Base-by-base conservation (phyloP, 2,797 vertebrate species). In the Novumbra hubbsi region DNA sequence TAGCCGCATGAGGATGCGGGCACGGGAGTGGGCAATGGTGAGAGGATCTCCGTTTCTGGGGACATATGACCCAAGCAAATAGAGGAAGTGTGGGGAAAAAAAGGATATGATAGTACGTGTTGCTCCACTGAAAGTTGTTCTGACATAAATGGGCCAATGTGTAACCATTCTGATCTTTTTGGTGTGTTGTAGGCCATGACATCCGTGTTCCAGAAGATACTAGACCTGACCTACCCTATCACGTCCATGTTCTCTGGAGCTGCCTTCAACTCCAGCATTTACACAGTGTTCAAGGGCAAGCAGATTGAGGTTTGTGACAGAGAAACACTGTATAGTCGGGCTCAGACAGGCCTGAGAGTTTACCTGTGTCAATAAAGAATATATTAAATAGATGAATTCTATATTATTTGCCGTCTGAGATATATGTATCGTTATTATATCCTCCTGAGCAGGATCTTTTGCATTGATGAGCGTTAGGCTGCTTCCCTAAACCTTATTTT, bases 201-300 rank as follows among this genome's bases (percentile, higher is more conserved):
- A 0, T 97, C 95, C 0, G 86, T 95, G 85, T 91, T 94, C 74
- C 97, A 94, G 89, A 94, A 95, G 16, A 88, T 97, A 38, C 83
- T 97, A 30, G 97, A 98, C 84, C 84, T 98, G 90, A 98, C 97
- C 0, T 98, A 98, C 78, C 97, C 97, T 0, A 91, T 97, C 74
- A 98, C 97, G 5, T 98, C 97, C 28, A 96, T 98, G 96, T 98
- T 99, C 86, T 96, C 96, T 1, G 96, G 96, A 65, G 94, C 96
- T 0, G 91, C 96, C 76, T 97, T 98, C 84, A 98, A 98, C 90
- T 95, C 88, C 9, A 88, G 94, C 86, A 81, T 98, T 79, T 89
- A 92, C 79, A 86, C 89, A 5, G 81, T 96, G 85, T 97, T 98
- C 85, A 93, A 94, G 78, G 94, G 92, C 76, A 95, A 94, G 85